Conservation (phyloP, 2,888 invertebrate genomes). For the Phrixothrix hirtus region DNA sequence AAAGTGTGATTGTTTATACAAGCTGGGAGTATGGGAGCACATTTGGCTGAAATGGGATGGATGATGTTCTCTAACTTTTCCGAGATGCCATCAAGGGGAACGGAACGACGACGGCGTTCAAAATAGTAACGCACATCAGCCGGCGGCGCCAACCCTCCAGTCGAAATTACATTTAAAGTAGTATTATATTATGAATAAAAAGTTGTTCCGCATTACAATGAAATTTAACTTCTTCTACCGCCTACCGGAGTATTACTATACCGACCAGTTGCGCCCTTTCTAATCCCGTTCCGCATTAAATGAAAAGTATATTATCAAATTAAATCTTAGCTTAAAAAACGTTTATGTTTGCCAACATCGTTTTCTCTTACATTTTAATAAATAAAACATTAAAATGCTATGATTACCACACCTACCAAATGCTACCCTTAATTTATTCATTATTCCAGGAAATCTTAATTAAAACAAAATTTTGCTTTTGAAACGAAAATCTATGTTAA, state of each 20-base stretch:
- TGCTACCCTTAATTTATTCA: background rate
- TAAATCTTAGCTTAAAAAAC: slow-evolving; percentile 5
- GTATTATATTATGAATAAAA: slow-evolving; percentile 37
- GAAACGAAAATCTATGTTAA: background rate
- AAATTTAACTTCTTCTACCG: slow-evolving; percentile 41
- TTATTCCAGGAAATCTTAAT: no score
- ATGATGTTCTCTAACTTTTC: slow-evolving; percentile 23
- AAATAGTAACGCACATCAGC: slow-evolving; percentile 29
- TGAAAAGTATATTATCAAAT: slow-evolving; percentile 20
- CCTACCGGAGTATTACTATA: slow-evolving; percentile 46
- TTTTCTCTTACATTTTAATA: background rate
- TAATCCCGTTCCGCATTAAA: slow-evolving; percentile 9
- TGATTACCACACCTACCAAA: no score
- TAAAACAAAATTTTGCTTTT: no score
- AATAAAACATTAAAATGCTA: background rate
- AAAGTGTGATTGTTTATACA: slow-evolving; percentile 27
- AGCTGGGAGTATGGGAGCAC: slow-evolving; percentile 20
- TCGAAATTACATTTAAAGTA: slow-evolving; percentile 36
- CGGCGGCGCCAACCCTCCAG: slow-evolving; percentile 35
- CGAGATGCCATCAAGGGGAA: slow-evolving; percentile 27
- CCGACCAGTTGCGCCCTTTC: slow-evolving; percentile 48
- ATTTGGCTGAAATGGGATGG: slow-evolving; percentile 24
- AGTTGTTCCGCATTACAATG: slow-evolving; percentile 37
- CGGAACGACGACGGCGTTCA: slow-evolving; percentile 22
- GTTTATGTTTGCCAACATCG: background rate